These are phyloP conservation scores for Oedothorax gibbosus DNA, from an alignment of 1,140 invertebrate genomes.

Conservation along the genomic window DNA sequence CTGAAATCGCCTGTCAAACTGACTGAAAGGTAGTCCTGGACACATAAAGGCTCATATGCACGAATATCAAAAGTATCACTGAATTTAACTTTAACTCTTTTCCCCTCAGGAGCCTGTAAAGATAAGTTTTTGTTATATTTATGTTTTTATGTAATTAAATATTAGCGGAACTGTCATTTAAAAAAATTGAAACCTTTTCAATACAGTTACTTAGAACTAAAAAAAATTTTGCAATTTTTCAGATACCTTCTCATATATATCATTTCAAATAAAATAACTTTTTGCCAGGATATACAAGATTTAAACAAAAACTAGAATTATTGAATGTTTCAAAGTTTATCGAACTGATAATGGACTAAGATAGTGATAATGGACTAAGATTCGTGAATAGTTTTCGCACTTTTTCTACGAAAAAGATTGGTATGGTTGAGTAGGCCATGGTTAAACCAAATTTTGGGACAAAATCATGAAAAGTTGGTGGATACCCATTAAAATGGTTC, in stretches of 20 bases:
- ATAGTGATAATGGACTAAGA: no score
- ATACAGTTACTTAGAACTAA: no score
- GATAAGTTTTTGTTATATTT: background rate
- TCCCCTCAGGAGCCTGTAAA: conserved; percentile 36
- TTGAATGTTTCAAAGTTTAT: no score
- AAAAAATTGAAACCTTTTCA: background rate
- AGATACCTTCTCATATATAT: background rate
- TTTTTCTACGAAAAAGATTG: no score
- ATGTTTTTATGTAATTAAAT: background rate
- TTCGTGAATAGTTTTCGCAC: no score
- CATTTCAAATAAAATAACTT: background rate
- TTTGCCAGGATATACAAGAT: background rate
- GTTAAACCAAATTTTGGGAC: no score
- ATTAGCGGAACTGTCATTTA: rapidly evolving
- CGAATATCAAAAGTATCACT: conserved; percentile 36
- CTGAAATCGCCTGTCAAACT: conserved; percentile 43
- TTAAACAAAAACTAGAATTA: no score
- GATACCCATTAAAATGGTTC: no score
- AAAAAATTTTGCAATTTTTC: background rate
- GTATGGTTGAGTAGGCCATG: no score
- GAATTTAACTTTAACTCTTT: conserved; percentile 30
- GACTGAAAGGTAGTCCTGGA: conserved; percentile 42
- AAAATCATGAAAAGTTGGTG: no score
- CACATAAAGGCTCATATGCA: conserved; percentile 30
- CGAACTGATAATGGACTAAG: no score